Conservation (phyloP, 2,888 invertebrate genomes). For the Archaeoteleia sp. region DNA sequence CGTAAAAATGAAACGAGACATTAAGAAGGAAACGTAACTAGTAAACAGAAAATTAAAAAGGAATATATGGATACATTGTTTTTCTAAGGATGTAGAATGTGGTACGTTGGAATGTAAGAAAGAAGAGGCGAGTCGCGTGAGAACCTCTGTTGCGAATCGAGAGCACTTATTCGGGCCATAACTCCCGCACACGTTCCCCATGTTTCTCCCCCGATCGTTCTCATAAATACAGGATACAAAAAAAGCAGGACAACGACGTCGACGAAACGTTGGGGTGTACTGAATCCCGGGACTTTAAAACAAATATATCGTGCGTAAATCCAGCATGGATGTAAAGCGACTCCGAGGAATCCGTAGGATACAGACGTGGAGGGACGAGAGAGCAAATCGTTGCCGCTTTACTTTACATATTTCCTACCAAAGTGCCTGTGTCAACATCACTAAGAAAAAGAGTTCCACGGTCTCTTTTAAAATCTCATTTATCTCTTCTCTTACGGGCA, state of each 20-base stretch:
- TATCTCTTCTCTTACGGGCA: conserved; percentile 29
- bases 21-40: too few relatives aligned
- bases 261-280: conserved; percentile 40
- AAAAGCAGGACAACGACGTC: conserved; percentile 35
- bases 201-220: conserved; percentile 64
- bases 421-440: conserved; percentile 55
- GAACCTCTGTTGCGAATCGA: conserved; percentile 63
- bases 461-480: conserved; percentile 49
- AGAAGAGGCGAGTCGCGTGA: conserved; percentile 42
- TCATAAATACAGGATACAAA: conserved; percentile 65
- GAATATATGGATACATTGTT: conserved; percentile 10
- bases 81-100: too few relatives aligned
- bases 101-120: conserved; percentile 19
- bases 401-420: conserved; percentile 68
- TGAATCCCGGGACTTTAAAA: conserved; percentile 70
- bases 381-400: conserved; percentile 69
- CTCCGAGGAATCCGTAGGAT: conserved; percentile 38
- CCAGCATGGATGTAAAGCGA: conserved; percentile 65
- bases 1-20: too few relatives aligned
- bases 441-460: conserved; percentile 45
- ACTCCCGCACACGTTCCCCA: conserved; percentile 66
- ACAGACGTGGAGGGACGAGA: conserved; percentile 46
- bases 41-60: not conserved
- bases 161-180: conserved; percentile 72
- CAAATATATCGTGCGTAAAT: conserved; percentile 74